Evolutionary conservation across 2,888 invertebrate genomes (phyloP), one percentile per base, ranked within the genome.

Genomic region (Ypsolopha scabrella): DNA sequence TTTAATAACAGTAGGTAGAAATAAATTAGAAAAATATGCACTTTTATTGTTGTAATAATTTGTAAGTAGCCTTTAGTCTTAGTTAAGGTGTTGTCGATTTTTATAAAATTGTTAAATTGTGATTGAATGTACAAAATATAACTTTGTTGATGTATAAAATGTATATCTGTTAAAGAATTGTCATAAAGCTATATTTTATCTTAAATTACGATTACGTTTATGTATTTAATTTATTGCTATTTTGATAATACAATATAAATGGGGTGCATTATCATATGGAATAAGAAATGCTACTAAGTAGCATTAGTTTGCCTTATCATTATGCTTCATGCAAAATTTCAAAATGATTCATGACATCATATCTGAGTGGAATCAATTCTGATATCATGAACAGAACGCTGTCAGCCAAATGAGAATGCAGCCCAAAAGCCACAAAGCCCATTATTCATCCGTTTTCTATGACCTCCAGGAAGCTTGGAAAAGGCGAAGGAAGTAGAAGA

Each of bases 401-500:
- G 4, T 24, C 24, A 2, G 24, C 24, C 24, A 24, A 24, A 24
- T 24, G 24, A 24, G 24, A 24, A 24, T 24, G 24, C 24, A 24
- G 24, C 24, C 24, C 4, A 4, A 24, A 24, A 4, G 24, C 24
- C 24, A 24, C 24, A 2, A 24, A 24, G 24, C 24, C 24, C 24
- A 24, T 24, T 38, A 55, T 45, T 9, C 7, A 11, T 46, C 43
- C 50, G 54, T 58, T 55, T 60, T 58, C 60, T 58, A 50, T 52
- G 24, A 24, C 24, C 57, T 75, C 55, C 81, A 93, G 93, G 91
- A 74, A 92, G 92, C 75, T 75, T 92, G 79, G 87, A 89, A 74
- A 90, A 90, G 70, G 85, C 92, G 72, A 91, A 91, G 80, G 92
- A 94, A 78, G 88, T 92, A 64, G 93, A 94, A 80, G 93, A 94